phyloP scores from a whole-genome alignment of 2,797 vertebrate species.

The Ammospiza maritima region DNA sequence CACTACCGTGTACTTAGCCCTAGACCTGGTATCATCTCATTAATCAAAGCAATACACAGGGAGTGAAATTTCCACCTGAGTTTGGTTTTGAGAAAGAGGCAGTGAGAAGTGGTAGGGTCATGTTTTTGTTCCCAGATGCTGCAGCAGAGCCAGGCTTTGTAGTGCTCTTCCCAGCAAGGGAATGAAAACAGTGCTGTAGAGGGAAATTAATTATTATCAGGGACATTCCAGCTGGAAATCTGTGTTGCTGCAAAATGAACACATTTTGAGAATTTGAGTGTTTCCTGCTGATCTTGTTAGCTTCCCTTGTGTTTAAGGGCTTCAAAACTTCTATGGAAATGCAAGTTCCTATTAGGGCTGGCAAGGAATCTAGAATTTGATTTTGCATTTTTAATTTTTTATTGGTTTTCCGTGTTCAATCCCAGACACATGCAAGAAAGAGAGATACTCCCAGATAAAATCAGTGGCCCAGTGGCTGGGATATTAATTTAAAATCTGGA shows the following conservation, averaged over 20 bases:
- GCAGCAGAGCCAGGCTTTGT: constrained; percentile 10
- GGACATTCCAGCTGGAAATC: constrained; percentile 55
- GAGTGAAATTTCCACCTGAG: constrained; percentile 30
- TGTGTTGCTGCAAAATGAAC: constrained; percentile 5
- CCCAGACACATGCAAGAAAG: not conserved
- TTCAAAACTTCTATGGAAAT: not conserved
- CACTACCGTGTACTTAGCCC: constrained; percentile 10
- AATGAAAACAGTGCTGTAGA: constrained; percentile 44
- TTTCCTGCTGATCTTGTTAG: constrained; percentile 20
- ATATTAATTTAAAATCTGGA: not conserved
- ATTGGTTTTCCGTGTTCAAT: not conserved
- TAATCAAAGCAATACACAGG: constrained; percentile 25
- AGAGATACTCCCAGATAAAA: not conserved
- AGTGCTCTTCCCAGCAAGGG: constrained; percentile 44
- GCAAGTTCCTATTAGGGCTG: not conserved
- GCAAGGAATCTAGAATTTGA: not conserved
- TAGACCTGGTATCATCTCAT: constrained; percentile 27
- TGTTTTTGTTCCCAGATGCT: constrained; percentile 26
- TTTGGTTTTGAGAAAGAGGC: not conserved
- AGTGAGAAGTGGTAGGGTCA: not conserved
- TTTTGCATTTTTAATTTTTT: not conserved
- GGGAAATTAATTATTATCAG: constrained; percentile 57
- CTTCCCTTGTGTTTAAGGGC: constrained; percentile 1
- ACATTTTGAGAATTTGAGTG: constrained; percentile 12
- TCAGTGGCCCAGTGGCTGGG: not conserved